Base-by-base conservation (phyloP, 2,113 vertebrate genomes). In the Gasterosteus aculeatus region DNA sequence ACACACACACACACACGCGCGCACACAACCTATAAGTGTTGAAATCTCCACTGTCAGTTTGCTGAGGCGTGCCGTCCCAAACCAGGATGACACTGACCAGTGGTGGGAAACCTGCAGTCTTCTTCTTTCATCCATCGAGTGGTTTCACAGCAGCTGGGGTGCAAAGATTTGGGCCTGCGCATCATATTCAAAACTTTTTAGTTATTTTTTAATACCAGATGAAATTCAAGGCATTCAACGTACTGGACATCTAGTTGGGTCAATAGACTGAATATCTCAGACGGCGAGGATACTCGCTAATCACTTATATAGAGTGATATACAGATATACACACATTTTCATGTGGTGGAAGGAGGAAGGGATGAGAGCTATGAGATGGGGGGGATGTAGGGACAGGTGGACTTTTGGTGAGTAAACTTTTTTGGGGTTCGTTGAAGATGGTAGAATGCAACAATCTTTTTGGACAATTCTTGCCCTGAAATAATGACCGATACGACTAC, bases 1-100 rank as follows among this genome's bases (percentile, higher is more conserved):
- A 35, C 46, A 33, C 33, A 19, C 44, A 49, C 47, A 33, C 38
- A 26, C 18, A 10, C 74, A 56, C 18, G n/a, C 47, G 26, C 51
- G 22, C 38, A 29, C 12, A 16, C 69, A 53, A 4, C 15, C 54
- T 51, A 10, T 18, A 11, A 72, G 82, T 93, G 91, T 85, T 74
- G 92, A 92, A 93, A 93, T 91, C 69, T 61, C 69, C 81, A 0
- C 39, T 6, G 85, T 72, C 80, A 19, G 61, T 81, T 75, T 72
- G 60, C 31, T 14, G 68, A 72, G 70, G 77, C 66, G 61, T 29
- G 46, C 53, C 7, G 57, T 88, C 84, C 77, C 80, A 39, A 70
- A 81, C 22, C 69, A 79, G 68, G 64, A 81, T 15, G 42, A 46
- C 46, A 15, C 41, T 49, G 33, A 46, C 11, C 7, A 19, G 42